These are phyloP conservation scores for Sus scrofa DNA, from an alignment of 2,113 vertebrate genomes.

Conservation along the genomic window T2T-Sscrofa CM000816.6:2341501-2342000, in stretches of 20 bases:
- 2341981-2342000: not conserved
- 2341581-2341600: no score
- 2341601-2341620: not conserved
- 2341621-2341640: not conserved
- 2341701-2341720: not conserved
- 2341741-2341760: not conserved
- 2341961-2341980: rapidly evolving
- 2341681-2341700: not conserved
- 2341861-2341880: rapidly evolving
- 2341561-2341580: no score
- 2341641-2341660: not conserved
- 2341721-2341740: not conserved
- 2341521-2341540: not conserved
- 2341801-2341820: rapidly evolving
- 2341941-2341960: rapidly evolving
- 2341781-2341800: rapidly evolving
- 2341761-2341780: rapidly evolving
- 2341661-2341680: not conserved
- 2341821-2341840: no score
- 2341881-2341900: rapidly evolving
- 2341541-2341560: no score
- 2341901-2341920: no score
- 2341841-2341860: rapidly evolving
- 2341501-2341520: no score
- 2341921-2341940: rapidly evolving